A percentile compares a stretch with the other conserved stretches of the same genome.
Conservation (phyloP, 2,888 invertebrate species). For the Drosophila colorata region DNA sequence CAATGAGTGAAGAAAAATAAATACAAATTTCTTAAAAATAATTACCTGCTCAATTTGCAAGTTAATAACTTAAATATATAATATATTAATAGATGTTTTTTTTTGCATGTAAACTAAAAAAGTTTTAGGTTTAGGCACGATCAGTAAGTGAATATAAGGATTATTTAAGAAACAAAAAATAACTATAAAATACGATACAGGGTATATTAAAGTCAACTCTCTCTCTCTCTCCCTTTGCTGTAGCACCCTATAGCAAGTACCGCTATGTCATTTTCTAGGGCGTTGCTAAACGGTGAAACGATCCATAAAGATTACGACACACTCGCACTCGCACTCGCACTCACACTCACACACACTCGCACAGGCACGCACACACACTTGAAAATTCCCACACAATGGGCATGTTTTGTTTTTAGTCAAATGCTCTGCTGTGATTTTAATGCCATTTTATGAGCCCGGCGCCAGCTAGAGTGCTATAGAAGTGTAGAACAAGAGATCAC, state of each 20-base stretch:
- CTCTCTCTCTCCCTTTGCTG: too few relatives aligned
- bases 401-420: conserved; percentile 62
- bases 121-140: too few relatives aligned
- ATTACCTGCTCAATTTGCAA: too few relatives aligned
- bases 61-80: too few relatives aligned
- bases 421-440: conserved; percentile 57
- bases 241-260: background rate
- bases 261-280: background rate
- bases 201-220: too few relatives aligned
- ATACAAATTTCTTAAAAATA: too few relatives aligned
- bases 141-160: too few relatives aligned
- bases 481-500: conserved; percentile 12
- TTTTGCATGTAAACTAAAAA: too few relatives aligned
- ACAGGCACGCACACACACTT: background rate
- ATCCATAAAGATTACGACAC: conserved; percentile 53
- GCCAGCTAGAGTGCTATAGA: conserved; percentile 6
- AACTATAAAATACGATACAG: too few relatives aligned
- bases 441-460: conserved; percentile 53
- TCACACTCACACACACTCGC: background rate
- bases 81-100: too few relatives aligned
- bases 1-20: too few relatives aligned
- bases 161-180: too few relatives aligned
- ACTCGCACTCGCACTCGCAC: background rate
- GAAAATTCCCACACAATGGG: conserved; percentile 34
- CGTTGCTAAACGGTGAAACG: conserved; percentile 47